Evolutionary conservation across 35 echinoderm and acorn worm genomes (phyloP).

Genomic region (Apostichopus californicus): DNA sequence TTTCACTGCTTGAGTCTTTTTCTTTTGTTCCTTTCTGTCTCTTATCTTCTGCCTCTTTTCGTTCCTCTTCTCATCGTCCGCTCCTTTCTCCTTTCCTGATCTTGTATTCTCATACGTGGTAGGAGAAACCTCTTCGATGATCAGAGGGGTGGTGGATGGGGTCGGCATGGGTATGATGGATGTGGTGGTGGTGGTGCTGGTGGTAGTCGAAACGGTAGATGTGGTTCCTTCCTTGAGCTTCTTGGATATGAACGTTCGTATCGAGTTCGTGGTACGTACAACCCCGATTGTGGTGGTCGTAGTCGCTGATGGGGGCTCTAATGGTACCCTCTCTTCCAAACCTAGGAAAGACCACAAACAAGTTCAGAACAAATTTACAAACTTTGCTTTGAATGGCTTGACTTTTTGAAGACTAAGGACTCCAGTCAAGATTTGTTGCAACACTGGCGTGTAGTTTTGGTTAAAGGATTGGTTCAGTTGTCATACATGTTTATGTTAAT

Average conservation of each 20-base stretch:
- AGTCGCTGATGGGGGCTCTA: conserved; percentile 91
- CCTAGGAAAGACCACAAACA: conserved; percentile 50
- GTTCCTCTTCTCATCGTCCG: conserved; percentile 61
- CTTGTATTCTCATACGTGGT: not conserved
- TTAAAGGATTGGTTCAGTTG: no score
- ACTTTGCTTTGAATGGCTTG: no score
- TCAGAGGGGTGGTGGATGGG: conserved; percentile 19
- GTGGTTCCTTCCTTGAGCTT: conserved; percentile 42
- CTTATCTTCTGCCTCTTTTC: conserved; percentile 66
- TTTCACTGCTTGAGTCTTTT: conserved; percentile 62
- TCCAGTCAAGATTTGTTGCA: no score
- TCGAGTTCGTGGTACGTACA: conserved; percentile 73
- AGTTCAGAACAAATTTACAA: no score
- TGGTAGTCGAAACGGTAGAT: conserved; percentile 37
- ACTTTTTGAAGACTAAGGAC: no score
- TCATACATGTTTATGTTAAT: no score
- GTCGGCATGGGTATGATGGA: conserved; percentile 42
- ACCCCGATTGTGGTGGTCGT: conserved; percentile 95
- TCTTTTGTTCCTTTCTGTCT: conserved; percentile 61
- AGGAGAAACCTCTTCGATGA: conserved; percentile 44
- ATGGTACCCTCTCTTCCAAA: conserved; percentile 83
- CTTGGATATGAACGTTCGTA: conserved; percentile 53
- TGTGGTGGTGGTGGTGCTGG: conserved; percentile 41
- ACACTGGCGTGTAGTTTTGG: no score
- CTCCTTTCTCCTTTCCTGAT: conserved; percentile 24